Base-by-base conservation (phyloP, 2,113 vertebrate species). In the Rhabdornis inornatus region DNA sequence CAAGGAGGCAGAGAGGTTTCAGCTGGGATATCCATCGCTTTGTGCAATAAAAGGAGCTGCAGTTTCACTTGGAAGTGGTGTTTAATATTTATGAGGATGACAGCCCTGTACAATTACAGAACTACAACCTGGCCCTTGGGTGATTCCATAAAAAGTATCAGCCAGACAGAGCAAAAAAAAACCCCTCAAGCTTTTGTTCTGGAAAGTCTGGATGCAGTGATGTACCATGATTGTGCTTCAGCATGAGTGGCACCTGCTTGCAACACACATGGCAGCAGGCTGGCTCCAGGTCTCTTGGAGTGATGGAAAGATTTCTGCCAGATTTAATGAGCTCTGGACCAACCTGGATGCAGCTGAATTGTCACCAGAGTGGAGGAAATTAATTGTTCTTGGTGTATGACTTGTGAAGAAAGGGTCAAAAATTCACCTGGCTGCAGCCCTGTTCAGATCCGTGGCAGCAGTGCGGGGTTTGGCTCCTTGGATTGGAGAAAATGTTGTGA, bases 41-140 rank as follows among this genome's bases (percentile, higher is more conserved):
- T 97, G 95, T 79, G 80, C 88, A 95, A 92, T 90, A 56, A 92
- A 98, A 97, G 90, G 90, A 75, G 63, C 27, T 87, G 84, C 75
- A 75, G 94, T 55, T 94, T 94, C 90, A 63, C 89, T 95, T 82
- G 81, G 96, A 96, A 96, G 31, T 39, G 6, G 47, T 94, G 78
- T 93, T 97, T 72, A 94, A 91, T 97, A 97, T 97, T 94, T 76
- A 97, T 94, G 95, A 96, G 89, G 87, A 96, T 55, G 24, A 77
- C 93, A 82, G 79, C 87, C 82, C 68, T 17, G 75, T 72, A 93
- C 95, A 96, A 96, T 95, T 95, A 92, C 68, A 83, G 71, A 96
- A 83, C 93, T 85, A 74, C 93, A 95, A 92, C 92, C 72, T 86
- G 82, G 89, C 83, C 93, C 94, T 92, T 57, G 69, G 92, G 95